These are phyloP conservation scores for Melanophora roralis DNA, from an alignment of 2,888 invertebrate species.

Conservation along the genomic window DNA sequence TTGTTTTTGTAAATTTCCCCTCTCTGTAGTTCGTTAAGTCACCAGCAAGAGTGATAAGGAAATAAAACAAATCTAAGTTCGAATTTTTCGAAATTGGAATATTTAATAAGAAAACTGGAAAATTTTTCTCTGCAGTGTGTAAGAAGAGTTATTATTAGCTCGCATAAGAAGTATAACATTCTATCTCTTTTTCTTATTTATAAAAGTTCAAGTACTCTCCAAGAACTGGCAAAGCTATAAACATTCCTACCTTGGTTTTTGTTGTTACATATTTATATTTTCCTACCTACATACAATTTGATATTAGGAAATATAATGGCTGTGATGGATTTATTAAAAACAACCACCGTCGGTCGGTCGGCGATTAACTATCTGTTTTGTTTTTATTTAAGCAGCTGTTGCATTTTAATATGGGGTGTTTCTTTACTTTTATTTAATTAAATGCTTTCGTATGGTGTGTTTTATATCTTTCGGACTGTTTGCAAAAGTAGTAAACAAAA, in stretches of 20 bases:
- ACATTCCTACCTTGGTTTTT: no score
- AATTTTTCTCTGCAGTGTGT: neutral
- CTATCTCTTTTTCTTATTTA: constrained; percentile 17
- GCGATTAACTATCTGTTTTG: neutral
- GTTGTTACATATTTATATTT: no score
- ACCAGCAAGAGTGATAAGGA: neutral
- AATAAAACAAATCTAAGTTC: constrained; percentile 21
- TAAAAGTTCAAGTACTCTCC: neutral
- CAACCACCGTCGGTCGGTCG: constrained; percentile 41
- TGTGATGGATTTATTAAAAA: constrained; percentile 32
- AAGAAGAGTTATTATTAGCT: neutral
- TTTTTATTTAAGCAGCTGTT: constrained; percentile 44
- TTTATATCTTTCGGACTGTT: neutral
- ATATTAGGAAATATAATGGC: constrained; percentile 3
- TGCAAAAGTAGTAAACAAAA: neutral
- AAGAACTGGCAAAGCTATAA: no score
- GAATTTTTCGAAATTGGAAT: constrained; percentile 58
- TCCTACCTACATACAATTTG: no score
- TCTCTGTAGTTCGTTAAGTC: neutral
- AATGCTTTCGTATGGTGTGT: neutral
- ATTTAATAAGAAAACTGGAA: neutral
- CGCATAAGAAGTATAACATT: no score
- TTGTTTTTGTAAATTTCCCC: constrained; percentile 29
- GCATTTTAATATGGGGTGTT: constrained; percentile 28
- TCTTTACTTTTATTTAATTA: constrained; percentile 27